Percentiles rank a stretch among this genome's conserved stretches.
phyloP scores from a whole-genome alignment of 2,888 invertebrate species.

The Xylota sylvarum region DNA sequence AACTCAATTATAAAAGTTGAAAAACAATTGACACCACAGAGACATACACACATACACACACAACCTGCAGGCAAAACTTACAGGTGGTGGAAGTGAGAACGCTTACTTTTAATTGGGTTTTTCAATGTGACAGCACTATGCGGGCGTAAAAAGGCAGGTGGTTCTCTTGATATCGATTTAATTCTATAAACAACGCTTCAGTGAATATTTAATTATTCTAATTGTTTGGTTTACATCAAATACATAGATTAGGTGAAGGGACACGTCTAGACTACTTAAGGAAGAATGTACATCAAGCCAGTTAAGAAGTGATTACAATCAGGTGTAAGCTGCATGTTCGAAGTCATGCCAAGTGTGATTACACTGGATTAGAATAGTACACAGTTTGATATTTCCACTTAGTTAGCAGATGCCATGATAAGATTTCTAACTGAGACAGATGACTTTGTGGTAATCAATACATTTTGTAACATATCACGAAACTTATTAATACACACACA shows the following conservation, averaged over 20 bases:
- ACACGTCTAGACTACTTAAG: background rate
- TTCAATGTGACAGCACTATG: background rate
- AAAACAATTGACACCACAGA: background rate
- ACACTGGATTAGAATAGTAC: background rate
- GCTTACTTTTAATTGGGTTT: background rate
- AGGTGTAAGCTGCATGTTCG: background rate
- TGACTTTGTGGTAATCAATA: background rate
- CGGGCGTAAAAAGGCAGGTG: background rate
- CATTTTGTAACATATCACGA: background rate
- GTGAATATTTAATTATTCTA: background rate
- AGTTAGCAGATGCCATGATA: background rate
- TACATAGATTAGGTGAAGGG: background rate
- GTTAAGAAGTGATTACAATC: background rate
- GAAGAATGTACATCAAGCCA: background rate
- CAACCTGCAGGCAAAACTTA: background rate
- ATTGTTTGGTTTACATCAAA: background rate
- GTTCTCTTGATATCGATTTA: background rate
- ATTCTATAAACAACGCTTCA: constrained; percentile 1
- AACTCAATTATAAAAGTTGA: background rate
- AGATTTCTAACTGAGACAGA: background rate
- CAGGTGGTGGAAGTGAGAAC: background rate
- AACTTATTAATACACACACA: background rate
- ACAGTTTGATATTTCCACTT: background rate
- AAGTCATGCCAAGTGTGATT: background rate
- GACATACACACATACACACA: background rate